A percentile compares a stretch with the other conserved stretches of the same genome.
Evolutionary conservation across 2,797 vertebrate genomes (phyloP).

Genomic region (Brachyalestes nurse): DNA sequence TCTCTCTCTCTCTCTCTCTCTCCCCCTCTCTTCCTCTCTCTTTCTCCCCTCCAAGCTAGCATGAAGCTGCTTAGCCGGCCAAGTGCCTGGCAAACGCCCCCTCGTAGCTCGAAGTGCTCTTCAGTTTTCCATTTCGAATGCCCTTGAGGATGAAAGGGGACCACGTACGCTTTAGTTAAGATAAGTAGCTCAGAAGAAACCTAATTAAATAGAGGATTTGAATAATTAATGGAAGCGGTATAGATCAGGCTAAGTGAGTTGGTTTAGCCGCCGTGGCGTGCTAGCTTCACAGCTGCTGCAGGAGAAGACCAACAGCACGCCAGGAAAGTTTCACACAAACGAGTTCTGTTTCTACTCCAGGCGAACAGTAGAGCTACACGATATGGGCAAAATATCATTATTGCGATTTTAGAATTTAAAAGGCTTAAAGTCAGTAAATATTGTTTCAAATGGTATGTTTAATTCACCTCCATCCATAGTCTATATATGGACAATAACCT

Average conservation of each 20-base stretch:
- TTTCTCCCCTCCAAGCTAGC: conserved; percentile 15
- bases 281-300: neutral
- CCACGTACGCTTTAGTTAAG: conserved; percentile 58
- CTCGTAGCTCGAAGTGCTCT: conserved; percentile 35
- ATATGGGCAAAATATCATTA: no score
- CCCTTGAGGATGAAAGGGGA: conserved; percentile 64
- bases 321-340: conserved; percentile 5
- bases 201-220: conserved; percentile 71
- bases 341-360: neutral
- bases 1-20: neutral
- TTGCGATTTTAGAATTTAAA: no score
- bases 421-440: no score
- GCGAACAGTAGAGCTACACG: no score
- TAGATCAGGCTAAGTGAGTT: conserved; percentile 52
- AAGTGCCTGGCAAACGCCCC: conserved; percentile 48
- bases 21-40: neutral
- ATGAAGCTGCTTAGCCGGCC: conserved; percentile 58
- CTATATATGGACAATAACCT: no score
- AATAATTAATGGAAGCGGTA: conserved; percentile 70
- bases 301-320: neutral
- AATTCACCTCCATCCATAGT: no score
- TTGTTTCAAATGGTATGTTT: no score
- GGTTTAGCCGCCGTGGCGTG: neutral
- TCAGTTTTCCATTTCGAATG: conserved; percentile 59
- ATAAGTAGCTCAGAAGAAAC: conserved; percentile 57